phyloP scores from a whole-genome alignment of 2,113 vertebrate species.

The Pygoscelis antarcticus region DNA sequence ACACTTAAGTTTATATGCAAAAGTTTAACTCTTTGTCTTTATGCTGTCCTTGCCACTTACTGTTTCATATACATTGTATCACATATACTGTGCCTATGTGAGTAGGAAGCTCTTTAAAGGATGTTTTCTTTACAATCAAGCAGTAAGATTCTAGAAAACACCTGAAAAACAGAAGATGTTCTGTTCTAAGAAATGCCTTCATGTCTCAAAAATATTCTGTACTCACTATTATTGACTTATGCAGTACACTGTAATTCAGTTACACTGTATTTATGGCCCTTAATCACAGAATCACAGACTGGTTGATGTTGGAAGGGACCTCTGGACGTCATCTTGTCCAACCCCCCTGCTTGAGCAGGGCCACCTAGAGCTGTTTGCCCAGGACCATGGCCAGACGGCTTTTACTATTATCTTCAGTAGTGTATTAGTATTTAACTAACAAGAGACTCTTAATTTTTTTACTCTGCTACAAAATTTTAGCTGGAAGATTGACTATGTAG shows the following conservation, averaged over 20 bases:
- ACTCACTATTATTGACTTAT: not conserved
- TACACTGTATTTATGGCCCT: not conserved
- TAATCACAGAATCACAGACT: not conserved
- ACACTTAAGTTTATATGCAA: not conserved
- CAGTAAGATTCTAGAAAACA: not conserved
- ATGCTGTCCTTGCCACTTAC: not conserved
- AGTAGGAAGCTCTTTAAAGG: not conserved
- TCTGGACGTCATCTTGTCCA: not conserved
- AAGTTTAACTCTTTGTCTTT: constrained; percentile 1
- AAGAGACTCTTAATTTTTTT: not conserved
- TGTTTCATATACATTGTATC: not conserved
- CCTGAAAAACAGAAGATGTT: not conserved
- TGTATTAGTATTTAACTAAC: not conserved
- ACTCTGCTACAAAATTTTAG: not conserved
- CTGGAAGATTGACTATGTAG: not conserved
- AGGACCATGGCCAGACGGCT: not conserved
- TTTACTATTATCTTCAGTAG: not conserved
- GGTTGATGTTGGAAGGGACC: not conserved
- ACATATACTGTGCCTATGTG: not conserved
- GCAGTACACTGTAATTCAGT: not conserved
- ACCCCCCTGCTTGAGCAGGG: fast-evolving
- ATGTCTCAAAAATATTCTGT: not conserved
- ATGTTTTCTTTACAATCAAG: not conserved
- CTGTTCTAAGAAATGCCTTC: not conserved
- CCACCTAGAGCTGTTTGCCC: not conserved